These are phyloP conservation scores for Mus minutoides DNA, from an alignment of 2,797 vertebrate genomes.

Conservation along the genomic window DNA sequence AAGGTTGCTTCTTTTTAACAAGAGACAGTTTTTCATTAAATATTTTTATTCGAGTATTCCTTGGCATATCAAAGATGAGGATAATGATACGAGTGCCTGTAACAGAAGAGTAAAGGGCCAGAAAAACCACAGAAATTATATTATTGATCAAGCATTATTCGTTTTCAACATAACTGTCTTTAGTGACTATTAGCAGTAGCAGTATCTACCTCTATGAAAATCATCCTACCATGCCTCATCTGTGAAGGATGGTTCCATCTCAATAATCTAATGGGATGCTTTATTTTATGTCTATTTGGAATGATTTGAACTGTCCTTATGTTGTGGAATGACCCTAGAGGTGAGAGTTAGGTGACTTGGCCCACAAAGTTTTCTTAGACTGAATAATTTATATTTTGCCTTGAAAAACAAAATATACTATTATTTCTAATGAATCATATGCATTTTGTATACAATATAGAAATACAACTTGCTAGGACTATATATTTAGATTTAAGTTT, in stretches of 20 bases:
- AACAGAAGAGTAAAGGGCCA: not conserved
- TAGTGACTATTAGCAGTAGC: not conserved
- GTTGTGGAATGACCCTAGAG: not conserved
- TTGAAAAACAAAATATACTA: not conserved
- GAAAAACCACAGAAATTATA: not conserved
- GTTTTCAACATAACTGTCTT: not conserved
- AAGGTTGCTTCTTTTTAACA: not conserved
- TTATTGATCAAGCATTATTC: not conserved
- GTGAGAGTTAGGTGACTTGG: not conserved
- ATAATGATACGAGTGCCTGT: not conserved
- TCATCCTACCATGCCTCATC: fast-evolving
- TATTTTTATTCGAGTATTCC: not conserved
- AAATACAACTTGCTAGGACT: not conserved
- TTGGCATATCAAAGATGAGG: not conserved
- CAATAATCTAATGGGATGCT: not conserved
- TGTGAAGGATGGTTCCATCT: not conserved
- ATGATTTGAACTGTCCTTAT: not conserved
- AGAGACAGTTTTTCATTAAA: not conserved
- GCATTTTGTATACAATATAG: conserved; percentile 14
- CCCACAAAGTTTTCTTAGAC: not conserved
- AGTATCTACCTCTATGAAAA: not conserved
- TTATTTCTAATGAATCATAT: not conserved
- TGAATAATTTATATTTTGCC: not conserved
- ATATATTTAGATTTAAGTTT: conserved; percentile 34
- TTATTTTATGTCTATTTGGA: not conserved